Percentiles rank a stretch among this genome's conserved stretches.
Conservation (phyloP, 2,797 vertebrate species). For the Silurus lanzhouensis region DNA sequence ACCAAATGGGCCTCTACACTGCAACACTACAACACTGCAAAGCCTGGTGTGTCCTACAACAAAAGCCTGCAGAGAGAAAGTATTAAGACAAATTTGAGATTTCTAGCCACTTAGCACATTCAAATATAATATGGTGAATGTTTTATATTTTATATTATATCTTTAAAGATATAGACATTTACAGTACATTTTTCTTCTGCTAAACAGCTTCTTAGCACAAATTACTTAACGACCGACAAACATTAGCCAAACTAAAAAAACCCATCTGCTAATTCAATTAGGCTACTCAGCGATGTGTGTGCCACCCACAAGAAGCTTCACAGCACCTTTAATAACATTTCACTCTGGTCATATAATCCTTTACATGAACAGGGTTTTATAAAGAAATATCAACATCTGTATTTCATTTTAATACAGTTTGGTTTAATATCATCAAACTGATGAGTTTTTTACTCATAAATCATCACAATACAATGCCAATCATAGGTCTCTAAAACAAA, state of each 20-base stretch:
- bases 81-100: neutral
- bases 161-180: neutral
- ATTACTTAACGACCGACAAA: slow-evolving; percentile 27
- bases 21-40: slow-evolving; percentile 22
- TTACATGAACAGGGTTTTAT: neutral
- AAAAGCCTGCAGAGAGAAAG: slow-evolving; percentile 3
- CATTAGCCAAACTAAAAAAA: slow-evolving; percentile 1
- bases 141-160: neutral
- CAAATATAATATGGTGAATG: neutral
- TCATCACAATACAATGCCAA: neutral
- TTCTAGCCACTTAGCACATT: neutral
- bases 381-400: neutral
- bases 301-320: slow-evolving; percentile 14
- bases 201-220: neutral
- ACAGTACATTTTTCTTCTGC: neutral
- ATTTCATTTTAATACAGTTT: neutral
- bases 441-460: neutral
- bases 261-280: slow-evolving; percentile 41
- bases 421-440: neutral
- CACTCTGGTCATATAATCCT: neutral
- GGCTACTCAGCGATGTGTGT: slow-evolving; percentile 5
- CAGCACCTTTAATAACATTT: slow-evolving; percentile 14
- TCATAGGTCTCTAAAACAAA: neutral
- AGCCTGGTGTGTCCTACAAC: slow-evolving; percentile 20
- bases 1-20: slow-evolving; percentile 42